Evolutionary conservation across 2,888 invertebrate genomes (phyloP).

Genomic region (Thecocarcelia acutangulata): DNA sequence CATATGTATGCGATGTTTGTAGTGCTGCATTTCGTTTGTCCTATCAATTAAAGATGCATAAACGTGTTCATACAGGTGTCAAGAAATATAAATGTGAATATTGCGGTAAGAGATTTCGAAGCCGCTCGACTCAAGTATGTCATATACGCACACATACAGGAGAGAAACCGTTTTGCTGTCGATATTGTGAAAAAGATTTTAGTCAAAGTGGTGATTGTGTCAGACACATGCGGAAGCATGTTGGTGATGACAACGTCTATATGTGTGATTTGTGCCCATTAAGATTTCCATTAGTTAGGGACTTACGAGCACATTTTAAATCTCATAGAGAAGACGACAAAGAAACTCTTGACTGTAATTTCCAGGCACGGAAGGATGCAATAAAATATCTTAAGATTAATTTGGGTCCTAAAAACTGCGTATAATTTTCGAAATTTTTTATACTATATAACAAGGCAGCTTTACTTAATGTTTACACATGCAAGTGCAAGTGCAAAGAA

Average conservation of each 20-base stretch:
- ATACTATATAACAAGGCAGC: too few relatives aligned
- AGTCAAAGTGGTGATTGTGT: conserved; percentile 56
- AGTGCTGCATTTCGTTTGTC: conserved; percentile 52
- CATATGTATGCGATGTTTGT: conserved; percentile 57
- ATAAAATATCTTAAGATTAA: conserved; percentile 42
- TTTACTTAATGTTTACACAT: too few relatives aligned
- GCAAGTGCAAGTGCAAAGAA: too few relatives aligned
- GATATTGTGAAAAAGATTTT: conserved; percentile 53
- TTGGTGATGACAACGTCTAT: conserved; percentile 54
- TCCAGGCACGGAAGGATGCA: conserved; percentile 40
- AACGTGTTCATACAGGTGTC: conserved; percentile 49
- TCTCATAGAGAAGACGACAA: conserved; percentile 58
- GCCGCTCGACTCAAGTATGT: conserved; percentile 34
- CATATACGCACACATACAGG: conserved; percentile 61
- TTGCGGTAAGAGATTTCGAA: conserved; percentile 56
- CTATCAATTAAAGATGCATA: conserved; percentile 45
- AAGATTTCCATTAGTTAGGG: conserved; percentile 52
- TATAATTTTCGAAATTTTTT: too few relatives aligned
- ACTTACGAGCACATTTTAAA: conserved; percentile 51
- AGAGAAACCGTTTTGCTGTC: conserved; percentile 57
- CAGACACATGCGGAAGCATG: conserved; percentile 54
- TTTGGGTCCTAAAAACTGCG: conserved; percentile 22
- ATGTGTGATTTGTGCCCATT: conserved; percentile 56
- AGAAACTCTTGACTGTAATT: conserved; percentile 39
- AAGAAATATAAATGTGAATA: conserved; percentile 53